Conservation (phyloP, 2,888 invertebrate species). For the Arrhopalites spinosus region DNA sequence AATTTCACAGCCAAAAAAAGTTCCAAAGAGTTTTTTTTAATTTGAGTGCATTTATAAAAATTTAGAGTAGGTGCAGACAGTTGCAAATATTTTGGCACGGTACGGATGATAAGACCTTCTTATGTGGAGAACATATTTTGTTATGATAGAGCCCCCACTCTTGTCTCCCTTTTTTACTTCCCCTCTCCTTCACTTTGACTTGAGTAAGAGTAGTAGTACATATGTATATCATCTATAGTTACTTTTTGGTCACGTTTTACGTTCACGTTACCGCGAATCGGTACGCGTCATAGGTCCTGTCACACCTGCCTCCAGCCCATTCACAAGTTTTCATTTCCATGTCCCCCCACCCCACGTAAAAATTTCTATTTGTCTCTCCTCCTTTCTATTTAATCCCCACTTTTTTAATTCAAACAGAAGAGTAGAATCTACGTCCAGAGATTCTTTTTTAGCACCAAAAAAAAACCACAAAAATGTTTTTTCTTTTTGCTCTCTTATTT, state of each 20-base stretch:
- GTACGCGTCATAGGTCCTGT: slow-evolving; percentile 18
- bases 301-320: slow-evolving; percentile 18
- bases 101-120: too few species aligned
- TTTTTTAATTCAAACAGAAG: background rate
- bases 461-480: too few species aligned
- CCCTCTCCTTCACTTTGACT: background rate
- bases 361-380: background rate
- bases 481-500: too few species aligned
- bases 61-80: too few species aligned
- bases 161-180: background rate
- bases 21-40: too few species aligned
- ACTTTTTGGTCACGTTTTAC: slow-evolving; percentile 26
- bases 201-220: background rate
- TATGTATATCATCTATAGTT: background rate
- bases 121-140: too few species aligned
- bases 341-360: background rate
- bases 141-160: too few species aligned
- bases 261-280: slow-evolving; percentile 37
- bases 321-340: slow-evolving; percentile 8
- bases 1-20: too few species aligned
- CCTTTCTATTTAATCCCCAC: background rate
- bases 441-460: too few species aligned
- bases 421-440: too few species aligned
- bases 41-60: too few species aligned
- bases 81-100: too few species aligned